These are phyloP conservation scores for Polydrusus cervinus DNA, from an alignment of 2,888 invertebrate genomes.

Conservation along the genomic window DNA sequence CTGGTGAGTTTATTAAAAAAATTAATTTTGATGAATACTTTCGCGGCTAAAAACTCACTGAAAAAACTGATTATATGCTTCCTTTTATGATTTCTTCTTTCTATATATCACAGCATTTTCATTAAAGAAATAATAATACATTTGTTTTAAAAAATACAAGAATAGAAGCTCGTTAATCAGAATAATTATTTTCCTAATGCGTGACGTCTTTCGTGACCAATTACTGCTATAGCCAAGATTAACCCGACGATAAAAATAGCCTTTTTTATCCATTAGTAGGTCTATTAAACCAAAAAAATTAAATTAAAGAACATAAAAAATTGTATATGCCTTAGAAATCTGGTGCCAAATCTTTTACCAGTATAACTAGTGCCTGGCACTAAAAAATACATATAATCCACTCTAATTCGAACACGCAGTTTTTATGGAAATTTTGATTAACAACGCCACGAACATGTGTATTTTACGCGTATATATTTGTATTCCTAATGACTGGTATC, in stretches of 20 bases:
- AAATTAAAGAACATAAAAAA: conserved; percentile 28
- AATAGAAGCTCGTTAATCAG: neutral
- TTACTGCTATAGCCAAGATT: conserved; percentile 1
- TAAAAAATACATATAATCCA: neutral
- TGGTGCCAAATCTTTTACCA: conserved; percentile 9
- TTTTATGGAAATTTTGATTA: conserved; percentile 11
- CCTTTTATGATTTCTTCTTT: too few species aligned
- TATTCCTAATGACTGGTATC: neutral
- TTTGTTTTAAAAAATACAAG: neutral
- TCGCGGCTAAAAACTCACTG: too few species aligned
- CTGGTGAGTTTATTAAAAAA: conserved; percentile 73
- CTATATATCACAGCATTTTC: neutral
- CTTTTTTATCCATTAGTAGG: neutral
- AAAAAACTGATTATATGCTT: too few species aligned
- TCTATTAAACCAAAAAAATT: neutral
- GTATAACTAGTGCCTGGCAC: conserved; percentile 17
- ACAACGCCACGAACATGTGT: conserved; percentile 12
- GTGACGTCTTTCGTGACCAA: neutral
- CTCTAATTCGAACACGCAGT: conserved; percentile 15
- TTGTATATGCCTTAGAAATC: neutral
- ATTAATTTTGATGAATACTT: too few species aligned
- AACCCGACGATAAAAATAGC: neutral
- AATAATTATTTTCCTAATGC: neutral
- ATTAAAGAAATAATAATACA: neutral
- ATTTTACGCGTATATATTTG: neutral